These are phyloP conservation scores for Drosophila niveifrons DNA, from an alignment of 2,888 invertebrate species.

Conservation along the genomic window DNA sequence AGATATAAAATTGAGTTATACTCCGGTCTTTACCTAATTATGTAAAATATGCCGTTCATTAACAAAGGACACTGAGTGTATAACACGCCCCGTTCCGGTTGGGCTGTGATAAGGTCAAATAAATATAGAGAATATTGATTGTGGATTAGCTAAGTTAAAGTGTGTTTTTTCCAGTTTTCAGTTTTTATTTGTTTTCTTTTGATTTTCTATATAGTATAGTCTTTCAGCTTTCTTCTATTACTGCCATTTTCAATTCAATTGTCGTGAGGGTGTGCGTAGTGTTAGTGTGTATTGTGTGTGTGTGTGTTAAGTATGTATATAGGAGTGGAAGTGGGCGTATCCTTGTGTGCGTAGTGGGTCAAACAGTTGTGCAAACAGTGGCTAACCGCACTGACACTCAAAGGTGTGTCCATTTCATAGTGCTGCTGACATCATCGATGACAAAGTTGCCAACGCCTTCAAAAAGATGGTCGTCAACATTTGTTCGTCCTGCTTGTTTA, in stretches of 20 bases:
- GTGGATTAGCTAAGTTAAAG: constrained; percentile 50
- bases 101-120: constrained; percentile 78
- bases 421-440: constrained; percentile 75
- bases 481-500: constrained; percentile 30
- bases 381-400: constrained; percentile 68
- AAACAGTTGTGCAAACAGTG: constrained; percentile 70
- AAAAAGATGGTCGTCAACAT: constrained; percentile 55
- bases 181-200: constrained; percentile 10
- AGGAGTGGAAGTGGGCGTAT: constrained; percentile 13
- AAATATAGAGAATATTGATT: constrained; percentile 61
- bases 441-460: constrained; percentile 74
- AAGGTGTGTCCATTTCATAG: constrained; percentile 72
- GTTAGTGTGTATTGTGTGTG: background rate
- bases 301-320: constrained; percentile 1
- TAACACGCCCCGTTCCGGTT: constrained; percentile 85
- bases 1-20: constrained; percentile 43
- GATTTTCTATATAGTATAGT: background rate
- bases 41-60: constrained; percentile 85
- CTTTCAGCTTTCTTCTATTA: constrained; percentile 9
- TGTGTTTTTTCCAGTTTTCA: constrained; percentile 22
- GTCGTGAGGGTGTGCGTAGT: constrained; percentile 18
- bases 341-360: constrained; percentile 46
- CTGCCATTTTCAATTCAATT: constrained; percentile 49
- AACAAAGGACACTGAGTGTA: constrained; percentile 85
- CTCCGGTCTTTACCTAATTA: constrained; percentile 84